Percentiles rank a stretch among this genome's conserved stretches.
These are phyloP conservation scores for Pseudococcus viburni DNA, from an alignment of 2,888 invertebrate species.

Conservation along the genomic window DNA sequence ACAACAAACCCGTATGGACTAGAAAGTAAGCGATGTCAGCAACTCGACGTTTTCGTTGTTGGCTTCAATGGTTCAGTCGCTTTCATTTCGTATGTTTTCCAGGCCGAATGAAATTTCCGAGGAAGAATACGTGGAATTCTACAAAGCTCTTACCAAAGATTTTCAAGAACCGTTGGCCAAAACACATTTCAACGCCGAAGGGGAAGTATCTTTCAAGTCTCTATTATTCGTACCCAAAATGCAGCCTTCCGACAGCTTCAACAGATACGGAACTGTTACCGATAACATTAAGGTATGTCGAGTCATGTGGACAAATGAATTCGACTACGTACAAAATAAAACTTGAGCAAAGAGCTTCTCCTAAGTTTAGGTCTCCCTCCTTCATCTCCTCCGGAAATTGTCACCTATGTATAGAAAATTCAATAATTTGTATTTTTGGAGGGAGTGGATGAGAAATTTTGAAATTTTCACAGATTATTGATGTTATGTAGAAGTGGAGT, in stretches of 20 bases:
- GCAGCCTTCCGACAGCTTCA: conserved; percentile 94
- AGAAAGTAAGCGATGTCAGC: conserved; percentile 77
- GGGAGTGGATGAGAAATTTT: too few relatives aligned
- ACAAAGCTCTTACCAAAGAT: conserved; percentile 95
- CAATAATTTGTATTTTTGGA: too few relatives aligned
- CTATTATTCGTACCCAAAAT: conserved; percentile 92
- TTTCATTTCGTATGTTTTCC: not conserved
- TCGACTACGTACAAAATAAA: too few relatives aligned
- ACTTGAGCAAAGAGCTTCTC: too few relatives aligned
- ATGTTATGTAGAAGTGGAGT: too few relatives aligned
- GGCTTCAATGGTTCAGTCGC: not conserved
- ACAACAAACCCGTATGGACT: conserved; percentile 99
- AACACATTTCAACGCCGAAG: conserved; percentile 98
- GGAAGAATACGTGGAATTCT: conserved; percentile 95
- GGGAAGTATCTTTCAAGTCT: conserved; percentile 98
- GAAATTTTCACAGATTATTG: too few relatives aligned
- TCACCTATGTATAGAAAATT: too few relatives aligned
- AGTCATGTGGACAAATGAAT: too few relatives aligned
- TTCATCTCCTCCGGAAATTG: too few relatives aligned
- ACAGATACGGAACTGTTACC: conserved; percentile 93
- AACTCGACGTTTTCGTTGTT: not conserved
- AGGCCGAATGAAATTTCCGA: conserved; percentile 84
- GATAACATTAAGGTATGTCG: conserved; percentile 87
- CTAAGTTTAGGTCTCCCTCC: too few relatives aligned
- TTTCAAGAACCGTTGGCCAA: conserved; percentile 85